Conservation (phyloP, 2,888 invertebrate genomes). For the Rhorus exstirpatorius region DNA sequence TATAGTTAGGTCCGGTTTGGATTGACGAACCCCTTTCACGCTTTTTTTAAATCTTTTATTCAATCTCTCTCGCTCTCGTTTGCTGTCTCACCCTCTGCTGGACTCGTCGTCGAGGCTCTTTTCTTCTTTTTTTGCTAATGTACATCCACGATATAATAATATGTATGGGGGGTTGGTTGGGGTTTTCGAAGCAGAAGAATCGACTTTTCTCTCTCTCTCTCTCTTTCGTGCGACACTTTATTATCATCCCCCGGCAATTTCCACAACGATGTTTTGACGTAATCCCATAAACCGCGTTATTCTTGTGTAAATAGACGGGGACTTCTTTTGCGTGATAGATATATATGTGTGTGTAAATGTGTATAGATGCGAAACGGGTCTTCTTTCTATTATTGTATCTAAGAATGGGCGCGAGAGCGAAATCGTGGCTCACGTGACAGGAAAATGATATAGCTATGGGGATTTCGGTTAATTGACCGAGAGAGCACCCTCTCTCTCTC, state of each 20-base stretch:
- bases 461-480: conserved; percentile 65
- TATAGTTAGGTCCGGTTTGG: conserved; percentile 69
- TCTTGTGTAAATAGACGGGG: conserved; percentile 82
- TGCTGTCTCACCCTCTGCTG: conserved; percentile 62
- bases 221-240: conserved; percentile 59
- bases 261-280: conserved; percentile 84
- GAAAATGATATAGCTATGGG: conserved; percentile 62
- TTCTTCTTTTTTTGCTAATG: conserved; percentile 28
- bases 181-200: conserved; percentile 23
- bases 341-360: conserved; percentile 9
- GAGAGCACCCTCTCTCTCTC: conserved; percentile 32
- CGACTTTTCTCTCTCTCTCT: conserved; percentile 64
- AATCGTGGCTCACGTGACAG: conserved; percentile 71
- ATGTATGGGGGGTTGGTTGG: background rate
- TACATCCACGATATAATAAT: conserved; percentile 4
- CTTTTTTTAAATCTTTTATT: conserved; percentile 66
- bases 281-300: conserved; percentile 84
- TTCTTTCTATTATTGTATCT: conserved; percentile 45
- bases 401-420: conserved; percentile 74
- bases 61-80: conserved; percentile 62
- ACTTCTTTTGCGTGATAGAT: conserved; percentile 1
- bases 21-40: conserved; percentile 71
- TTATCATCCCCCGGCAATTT: conserved; percentile 71
- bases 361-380: conserved; percentile 13
- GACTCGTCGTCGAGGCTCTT: conserved; percentile 28